phyloP scores from a whole-genome alignment of 2,797 vertebrate genomes.

The Gallinago nigripennis region DNA sequence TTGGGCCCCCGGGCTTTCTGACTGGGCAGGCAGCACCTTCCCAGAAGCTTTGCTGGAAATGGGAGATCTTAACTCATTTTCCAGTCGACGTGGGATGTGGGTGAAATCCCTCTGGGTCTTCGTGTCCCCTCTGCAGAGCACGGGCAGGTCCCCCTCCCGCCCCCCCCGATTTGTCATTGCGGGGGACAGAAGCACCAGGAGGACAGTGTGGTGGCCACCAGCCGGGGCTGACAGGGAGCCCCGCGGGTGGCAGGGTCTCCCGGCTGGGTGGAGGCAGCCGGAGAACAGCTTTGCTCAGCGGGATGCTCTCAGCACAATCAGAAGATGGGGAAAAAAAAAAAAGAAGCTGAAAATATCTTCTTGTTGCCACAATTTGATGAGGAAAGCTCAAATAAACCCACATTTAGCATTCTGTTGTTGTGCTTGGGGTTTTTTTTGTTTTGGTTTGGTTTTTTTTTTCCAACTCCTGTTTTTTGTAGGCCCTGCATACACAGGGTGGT shows the following conservation, averaged over 20 bases:
- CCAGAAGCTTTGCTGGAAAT: neutral
- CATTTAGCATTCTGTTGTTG: rapidly evolving
- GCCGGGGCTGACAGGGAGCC: neutral
- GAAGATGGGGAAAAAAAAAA: neutral
- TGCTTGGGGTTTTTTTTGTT: too few relatives aligned
- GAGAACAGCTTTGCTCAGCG: neutral
- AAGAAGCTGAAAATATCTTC: neutral
- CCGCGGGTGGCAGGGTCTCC: neutral
- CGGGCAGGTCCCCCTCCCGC: neutral
- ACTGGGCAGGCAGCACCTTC: neutral
- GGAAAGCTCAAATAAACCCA: neutral
- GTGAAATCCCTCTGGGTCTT: neutral
- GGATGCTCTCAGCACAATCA: neutral
- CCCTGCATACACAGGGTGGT: rapidly evolving
- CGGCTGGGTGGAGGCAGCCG: neutral
- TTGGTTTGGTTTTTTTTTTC: neutral
- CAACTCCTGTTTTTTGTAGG: neutral
- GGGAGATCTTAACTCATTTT: neutral
- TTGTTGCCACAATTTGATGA: neutral
- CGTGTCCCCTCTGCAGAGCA: too few relatives aligned
- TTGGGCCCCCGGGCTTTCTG: neutral
- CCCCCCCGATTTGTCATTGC: rapidly evolving
- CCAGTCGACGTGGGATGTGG: rapidly evolving
- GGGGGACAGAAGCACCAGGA: neutral
- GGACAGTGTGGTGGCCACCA: rapidly evolving